phyloP scores from a whole-genome alignment of 2,888 invertebrate genomes.

The Sthenelais limicola region DNA sequence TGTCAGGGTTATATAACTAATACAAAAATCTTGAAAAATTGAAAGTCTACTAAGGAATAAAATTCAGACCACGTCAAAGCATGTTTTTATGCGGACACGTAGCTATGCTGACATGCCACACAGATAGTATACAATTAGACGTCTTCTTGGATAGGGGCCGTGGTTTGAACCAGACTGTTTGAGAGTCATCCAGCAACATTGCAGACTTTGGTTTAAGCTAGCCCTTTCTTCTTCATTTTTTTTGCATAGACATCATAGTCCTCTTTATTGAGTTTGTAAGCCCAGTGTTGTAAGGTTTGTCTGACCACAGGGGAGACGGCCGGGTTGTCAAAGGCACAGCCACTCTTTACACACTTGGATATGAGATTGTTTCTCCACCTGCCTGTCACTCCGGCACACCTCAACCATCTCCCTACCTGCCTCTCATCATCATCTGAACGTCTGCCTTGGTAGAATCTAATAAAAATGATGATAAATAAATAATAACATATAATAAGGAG shows the following conservation, averaged over 20 bases:
- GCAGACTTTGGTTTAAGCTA: neutral
- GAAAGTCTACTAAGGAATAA: too few species aligned
- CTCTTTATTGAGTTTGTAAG: constrained; percentile 57
- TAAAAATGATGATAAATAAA: too few species aligned
- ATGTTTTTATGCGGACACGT: too few species aligned
- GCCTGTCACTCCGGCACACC: constrained; percentile 61
- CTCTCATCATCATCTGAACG: constrained; percentile 60
- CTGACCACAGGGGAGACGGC: constrained; percentile 61
- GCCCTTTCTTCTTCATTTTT: constrained; percentile 42
- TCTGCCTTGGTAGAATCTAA: constrained; percentile 62
- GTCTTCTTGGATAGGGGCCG: too few species aligned
- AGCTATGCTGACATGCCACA: too few species aligned
- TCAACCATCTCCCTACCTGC: constrained; percentile 62
- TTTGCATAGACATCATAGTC: constrained; percentile 58
- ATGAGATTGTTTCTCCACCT: constrained; percentile 62
- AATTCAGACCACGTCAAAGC: too few species aligned
- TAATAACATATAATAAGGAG: too few species aligned
- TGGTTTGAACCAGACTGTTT: too few species aligned
- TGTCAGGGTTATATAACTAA: too few species aligned
- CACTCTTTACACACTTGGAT: constrained; percentile 60
- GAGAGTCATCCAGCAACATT: neutral
- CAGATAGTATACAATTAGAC: too few species aligned
- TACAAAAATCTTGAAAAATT: too few species aligned
- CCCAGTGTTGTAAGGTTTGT: constrained; percentile 65
- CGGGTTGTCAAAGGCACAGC: constrained; percentile 56